Conservation (phyloP, 2,888 invertebrate species). For the Allolobophora icterica region DNA sequence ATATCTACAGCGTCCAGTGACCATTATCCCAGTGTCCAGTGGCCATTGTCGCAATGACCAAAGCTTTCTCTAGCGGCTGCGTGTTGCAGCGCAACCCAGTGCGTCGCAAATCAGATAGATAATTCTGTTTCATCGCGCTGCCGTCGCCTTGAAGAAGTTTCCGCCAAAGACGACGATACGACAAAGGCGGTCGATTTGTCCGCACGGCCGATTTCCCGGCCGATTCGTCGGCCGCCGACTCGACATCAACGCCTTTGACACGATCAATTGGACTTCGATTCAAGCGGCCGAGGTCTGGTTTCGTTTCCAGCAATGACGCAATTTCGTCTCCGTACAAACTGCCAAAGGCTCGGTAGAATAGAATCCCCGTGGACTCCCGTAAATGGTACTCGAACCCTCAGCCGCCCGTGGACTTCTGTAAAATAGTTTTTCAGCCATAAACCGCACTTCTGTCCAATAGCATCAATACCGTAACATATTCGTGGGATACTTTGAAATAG, state of each 20-base stretch:
- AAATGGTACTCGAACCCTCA: not conserved
- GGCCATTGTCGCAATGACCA: not conserved
- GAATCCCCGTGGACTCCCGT: not conserved
- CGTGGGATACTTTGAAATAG: too few relatives aligned
- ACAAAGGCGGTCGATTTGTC: not conserved
- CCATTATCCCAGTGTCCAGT: not conserved
- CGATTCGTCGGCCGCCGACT: not conserved
- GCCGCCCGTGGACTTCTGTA: not conserved
- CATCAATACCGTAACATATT: too few relatives aligned
- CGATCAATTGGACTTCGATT: constrained; percentile 17
- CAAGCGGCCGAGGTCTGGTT: not conserved
- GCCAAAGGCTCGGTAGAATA: not conserved
- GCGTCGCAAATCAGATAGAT: constrained; percentile 17
- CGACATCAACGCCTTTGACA: constrained; percentile 9
- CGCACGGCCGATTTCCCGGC: not conserved
- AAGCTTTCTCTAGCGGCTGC: not conserved
- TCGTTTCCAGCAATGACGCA: not conserved
- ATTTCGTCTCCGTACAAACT: not conserved
- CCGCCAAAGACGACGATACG: not conserved
- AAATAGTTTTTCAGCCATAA: not conserved
- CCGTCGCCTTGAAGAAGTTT: not conserved
- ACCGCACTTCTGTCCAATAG: too few relatives aligned
- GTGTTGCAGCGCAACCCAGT: not conserved
- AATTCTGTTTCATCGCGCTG: not conserved
- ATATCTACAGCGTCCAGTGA: not conserved